These are phyloP conservation scores for Natrix natrix DNA, from an alignment of 2,797 vertebrate genomes.

Conservation along the genomic window DNA sequence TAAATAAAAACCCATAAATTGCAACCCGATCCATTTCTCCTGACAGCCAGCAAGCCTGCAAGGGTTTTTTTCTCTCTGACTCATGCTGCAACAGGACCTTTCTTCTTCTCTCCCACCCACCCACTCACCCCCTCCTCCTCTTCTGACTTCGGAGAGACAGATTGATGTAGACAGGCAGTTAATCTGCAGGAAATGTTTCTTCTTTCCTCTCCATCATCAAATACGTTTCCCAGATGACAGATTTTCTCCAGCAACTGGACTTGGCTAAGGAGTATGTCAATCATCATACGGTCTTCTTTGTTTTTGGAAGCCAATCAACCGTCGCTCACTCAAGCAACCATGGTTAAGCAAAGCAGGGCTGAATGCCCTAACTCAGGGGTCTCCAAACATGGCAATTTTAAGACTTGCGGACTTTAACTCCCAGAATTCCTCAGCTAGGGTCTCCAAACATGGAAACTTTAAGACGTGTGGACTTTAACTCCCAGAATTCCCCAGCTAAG, in stretches of 20 bases:
- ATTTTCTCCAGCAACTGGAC: conserved; percentile 16
- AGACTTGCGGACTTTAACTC: too few species aligned
- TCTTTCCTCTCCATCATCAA: not conserved
- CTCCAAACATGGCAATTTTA: too few species aligned
- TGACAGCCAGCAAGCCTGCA: not conserved
- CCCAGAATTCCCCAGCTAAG: too few species aligned
- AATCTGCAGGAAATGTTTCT: not conserved
- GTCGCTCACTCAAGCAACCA: not conserved
- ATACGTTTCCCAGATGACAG: conserved; percentile 34
- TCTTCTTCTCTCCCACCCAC: not conserved
- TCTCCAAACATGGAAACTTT: too few species aligned
- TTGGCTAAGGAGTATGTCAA: conserved; percentile 45
- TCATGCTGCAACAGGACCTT: not conserved
- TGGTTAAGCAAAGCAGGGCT: not conserved
- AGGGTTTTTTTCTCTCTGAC: not conserved
- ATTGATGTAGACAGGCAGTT: fast-evolving
- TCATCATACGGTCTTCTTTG: not conserved
- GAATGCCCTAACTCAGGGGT: not conserved
- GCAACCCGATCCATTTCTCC: not conserved
- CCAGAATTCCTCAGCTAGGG: too few species aligned
- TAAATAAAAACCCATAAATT: not conserved
- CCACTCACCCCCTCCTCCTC: not conserved
- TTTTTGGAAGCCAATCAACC: not conserved
- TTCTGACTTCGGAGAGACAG: conserved; percentile 22
- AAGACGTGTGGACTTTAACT: too few species aligned